phyloP scores from a whole-genome alignment of 2,113 vertebrate species.

The Brachypodius melanocephalos region DNA sequence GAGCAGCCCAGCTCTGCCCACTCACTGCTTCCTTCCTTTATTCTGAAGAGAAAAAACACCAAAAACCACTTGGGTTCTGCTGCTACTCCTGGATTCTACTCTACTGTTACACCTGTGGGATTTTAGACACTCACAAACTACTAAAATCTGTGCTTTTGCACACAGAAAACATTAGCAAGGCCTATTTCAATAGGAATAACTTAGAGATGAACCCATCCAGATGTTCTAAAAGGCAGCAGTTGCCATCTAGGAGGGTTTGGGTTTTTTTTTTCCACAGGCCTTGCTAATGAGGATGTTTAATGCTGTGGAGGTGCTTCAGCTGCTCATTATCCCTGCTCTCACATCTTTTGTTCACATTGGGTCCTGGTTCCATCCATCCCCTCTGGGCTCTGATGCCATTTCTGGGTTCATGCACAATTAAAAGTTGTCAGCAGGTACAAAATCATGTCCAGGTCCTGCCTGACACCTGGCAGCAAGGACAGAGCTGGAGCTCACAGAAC shows the following conservation, averaged over 20 bases:
- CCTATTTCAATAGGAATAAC: not conserved
- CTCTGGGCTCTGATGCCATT: not conserved
- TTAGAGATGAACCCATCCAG: not conserved
- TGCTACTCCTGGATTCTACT: too few species aligned
- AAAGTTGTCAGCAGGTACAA: not conserved
- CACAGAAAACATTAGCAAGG: not conserved
- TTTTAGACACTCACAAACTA: not conserved
- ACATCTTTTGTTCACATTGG: fast-evolving
- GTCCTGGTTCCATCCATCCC: not conserved
- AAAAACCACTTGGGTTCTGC: not conserved
- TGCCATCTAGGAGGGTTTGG: not conserved
- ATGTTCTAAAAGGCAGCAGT: not conserved
- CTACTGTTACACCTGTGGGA: too few species aligned
- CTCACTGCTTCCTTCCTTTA: not conserved
- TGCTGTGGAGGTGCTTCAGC: not conserved
- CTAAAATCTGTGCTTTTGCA: not conserved
- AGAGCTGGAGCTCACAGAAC: not conserved
- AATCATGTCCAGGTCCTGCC: not conserved
- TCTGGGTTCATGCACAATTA: not conserved
- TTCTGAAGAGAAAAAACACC: not conserved
- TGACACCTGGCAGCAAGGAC: not conserved
- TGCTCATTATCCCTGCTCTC: not conserved
- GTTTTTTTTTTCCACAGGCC: not conserved
- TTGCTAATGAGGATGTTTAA: not conserved
- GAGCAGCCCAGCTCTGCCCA: not conserved